Conservation (phyloP, 2,797 vertebrate species). For the Carcharodon carcharias region DNA sequence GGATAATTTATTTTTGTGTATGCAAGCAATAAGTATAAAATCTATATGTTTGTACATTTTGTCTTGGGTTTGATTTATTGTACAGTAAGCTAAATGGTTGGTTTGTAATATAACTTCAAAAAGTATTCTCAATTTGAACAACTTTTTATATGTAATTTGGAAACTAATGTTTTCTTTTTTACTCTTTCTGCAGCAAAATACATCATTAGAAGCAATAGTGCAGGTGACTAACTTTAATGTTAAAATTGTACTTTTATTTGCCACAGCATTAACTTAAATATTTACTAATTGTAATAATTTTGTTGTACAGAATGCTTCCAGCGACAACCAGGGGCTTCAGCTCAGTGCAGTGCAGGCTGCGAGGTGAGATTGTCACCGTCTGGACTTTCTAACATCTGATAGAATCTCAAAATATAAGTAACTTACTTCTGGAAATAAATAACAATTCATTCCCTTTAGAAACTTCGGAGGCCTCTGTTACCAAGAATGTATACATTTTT, state of each 20-base stretch:
- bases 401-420: neutral
- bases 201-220: constrained; percentile 97
- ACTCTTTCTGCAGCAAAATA: constrained; percentile 82
- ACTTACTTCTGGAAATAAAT: neutral
- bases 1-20: neutral
- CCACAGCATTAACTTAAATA: constrained; percentile 41
- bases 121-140: neutral
- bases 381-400: neutral
- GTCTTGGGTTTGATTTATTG: neutral
- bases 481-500: neutral
- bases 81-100: neutral
- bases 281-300: constrained; percentile 43
- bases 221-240: constrained; percentile 68
- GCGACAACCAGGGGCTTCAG: constrained; percentile 96
- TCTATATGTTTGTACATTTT: neutral
- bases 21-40: neutral
- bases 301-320: constrained; percentile 80
- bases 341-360: constrained; percentile 96
- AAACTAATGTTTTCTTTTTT: constrained; percentile 41
- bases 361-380: constrained; percentile 63
- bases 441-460: neutral
- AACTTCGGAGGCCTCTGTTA: neutral
- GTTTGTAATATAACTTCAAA: neutral
- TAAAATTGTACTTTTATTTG: neutral
- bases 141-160: neutral